A percentile compares a stretch with the other conserved stretches of the same genome.
Evolutionary conservation across 2,113 vertebrate genomes (phyloP).

Genomic region (Talpa occidentalis): DNA sequence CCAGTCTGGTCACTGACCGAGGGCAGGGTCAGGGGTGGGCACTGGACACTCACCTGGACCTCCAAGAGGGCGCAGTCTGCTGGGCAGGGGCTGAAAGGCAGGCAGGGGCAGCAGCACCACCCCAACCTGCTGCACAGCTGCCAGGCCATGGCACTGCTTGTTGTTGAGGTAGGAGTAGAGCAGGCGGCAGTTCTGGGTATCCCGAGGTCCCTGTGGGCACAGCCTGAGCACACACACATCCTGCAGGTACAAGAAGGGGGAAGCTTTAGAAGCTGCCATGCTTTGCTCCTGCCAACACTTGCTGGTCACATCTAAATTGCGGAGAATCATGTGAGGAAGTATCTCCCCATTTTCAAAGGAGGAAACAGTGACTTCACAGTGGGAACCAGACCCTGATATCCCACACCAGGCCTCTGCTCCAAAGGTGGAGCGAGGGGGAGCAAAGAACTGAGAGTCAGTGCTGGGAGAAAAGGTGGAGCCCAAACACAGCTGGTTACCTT

Average conservation of each 20-base stretch:
- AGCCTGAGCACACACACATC: constrained; percentile 76
- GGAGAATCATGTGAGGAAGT: background rate
- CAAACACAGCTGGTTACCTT: constrained; percentile 26
- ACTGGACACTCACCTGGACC: constrained; percentile 81
- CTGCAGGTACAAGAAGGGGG: constrained; percentile 45
- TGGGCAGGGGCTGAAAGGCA: constrained; percentile 82
- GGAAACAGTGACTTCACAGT: background rate
- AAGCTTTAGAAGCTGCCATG: background rate
- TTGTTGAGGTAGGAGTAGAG: constrained; percentile 84
- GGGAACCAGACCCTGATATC: background rate
- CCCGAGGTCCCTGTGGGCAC: constrained; percentile 67
- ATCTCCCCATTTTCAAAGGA: background rate
- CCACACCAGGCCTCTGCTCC: background rate
- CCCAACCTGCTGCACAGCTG: background rate
- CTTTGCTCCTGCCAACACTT: background rate
- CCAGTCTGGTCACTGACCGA: background rate
- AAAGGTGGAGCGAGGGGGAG: background rate
- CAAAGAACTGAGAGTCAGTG: background rate
- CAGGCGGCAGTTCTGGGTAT: constrained; percentile 67
- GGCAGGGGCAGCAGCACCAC: constrained; percentile 82
- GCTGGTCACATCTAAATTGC: background rate
- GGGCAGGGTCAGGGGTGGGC: background rate
- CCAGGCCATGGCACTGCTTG: constrained; percentile 78
- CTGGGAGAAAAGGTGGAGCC: background rate
- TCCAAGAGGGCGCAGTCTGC: constrained; percentile 77